These are phyloP conservation scores for Globodera ellingtonae DNA, from an alignment of 1,140 invertebrate species.

Conservation along the genomic window DNA sequence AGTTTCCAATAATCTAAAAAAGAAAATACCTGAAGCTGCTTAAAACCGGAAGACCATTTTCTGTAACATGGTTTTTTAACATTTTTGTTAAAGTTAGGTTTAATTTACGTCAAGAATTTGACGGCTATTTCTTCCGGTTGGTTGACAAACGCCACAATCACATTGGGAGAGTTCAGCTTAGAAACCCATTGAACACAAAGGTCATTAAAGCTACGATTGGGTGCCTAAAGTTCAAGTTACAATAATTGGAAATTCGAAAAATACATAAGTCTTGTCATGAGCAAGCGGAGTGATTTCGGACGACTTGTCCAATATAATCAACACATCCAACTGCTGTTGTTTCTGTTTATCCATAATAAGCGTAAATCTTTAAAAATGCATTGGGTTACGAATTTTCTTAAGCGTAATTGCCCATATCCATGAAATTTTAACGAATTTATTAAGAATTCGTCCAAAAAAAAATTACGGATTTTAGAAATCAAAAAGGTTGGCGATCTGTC, in stretches of 20 bases:
- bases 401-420: too few relatives aligned
- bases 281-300: too few relatives aligned
- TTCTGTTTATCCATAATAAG: background rate
- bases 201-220: conserved; percentile 12
- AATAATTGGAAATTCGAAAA: background rate
- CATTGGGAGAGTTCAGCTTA: conserved; percentile 35
- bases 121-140: background rate
- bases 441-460: too few relatives aligned
- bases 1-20: background rate
- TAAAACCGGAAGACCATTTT: conserved; percentile 10
- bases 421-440: too few relatives aligned
- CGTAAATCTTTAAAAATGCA: too few relatives aligned
- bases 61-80: conserved; percentile 8
- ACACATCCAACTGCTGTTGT: background rate
- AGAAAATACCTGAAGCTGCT: conserved; percentile 15
- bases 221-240: too few relatives aligned
- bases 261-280: background rate
- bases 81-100: background rate
- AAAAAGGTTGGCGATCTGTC: too few relatives aligned
- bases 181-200: conserved; percentile 31
- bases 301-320: background rate
- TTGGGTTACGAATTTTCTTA: too few relatives aligned
- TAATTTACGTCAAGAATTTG: conserved; percentile 27
- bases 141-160: conserved; percentile 29
- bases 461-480: too few relatives aligned